Base-by-base conservation (phyloP, 2,888 invertebrate species). In the Criorhina ranunculi region DNA sequence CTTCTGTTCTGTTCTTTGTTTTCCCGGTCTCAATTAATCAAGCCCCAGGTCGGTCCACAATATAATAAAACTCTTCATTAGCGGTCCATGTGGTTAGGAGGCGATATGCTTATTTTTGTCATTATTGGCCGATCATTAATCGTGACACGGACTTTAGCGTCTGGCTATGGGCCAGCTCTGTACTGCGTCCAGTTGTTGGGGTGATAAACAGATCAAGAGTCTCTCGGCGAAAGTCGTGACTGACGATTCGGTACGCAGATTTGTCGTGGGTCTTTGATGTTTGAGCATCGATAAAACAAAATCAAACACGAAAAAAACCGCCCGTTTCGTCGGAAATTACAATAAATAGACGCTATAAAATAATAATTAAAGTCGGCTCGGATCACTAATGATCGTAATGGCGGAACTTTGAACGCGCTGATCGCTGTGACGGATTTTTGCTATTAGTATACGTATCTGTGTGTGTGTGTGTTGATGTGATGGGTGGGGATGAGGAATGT, bases 111-210 rank as follows among this genome's bases (percentile, higher is more conserved):
- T 69, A 78, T 78, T 78, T 70, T 78, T 70, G 53, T 78, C 70
- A 78, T 78, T 78, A 78, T 70, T 70, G 19, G 55, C 12, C 53
- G 70, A 78, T 78, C 78, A 78, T 78, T 78, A 69, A 70, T 78
- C 78, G 78, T 78, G 78, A 78, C 62, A 70, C 55, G 70, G 70
- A 62, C 62, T 46, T 78, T 70, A 78, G 64, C 78, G 59, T 51
- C 60, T 77, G 67, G 67, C 76, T 60, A 53, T 12, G 35, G 51
- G 67, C 76, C 67, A 77, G 53, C 19, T 11, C 19, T 6, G 12
- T 1, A 6, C 8, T 2, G 33, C 3, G 19, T 11, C 12, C 2
- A n/a, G 51, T 29, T 53, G 46, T 64, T 66, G 40, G 31, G 5
- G 55, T 42, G 55, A 69, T 55, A 49, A 59, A 72, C 40, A 49